A percentile compares a stretch with the other conserved stretches of the same genome.
Conservation (phyloP, 2,113 vertebrate genomes). For the Gymnobelideus leadbeateri region DNA sequence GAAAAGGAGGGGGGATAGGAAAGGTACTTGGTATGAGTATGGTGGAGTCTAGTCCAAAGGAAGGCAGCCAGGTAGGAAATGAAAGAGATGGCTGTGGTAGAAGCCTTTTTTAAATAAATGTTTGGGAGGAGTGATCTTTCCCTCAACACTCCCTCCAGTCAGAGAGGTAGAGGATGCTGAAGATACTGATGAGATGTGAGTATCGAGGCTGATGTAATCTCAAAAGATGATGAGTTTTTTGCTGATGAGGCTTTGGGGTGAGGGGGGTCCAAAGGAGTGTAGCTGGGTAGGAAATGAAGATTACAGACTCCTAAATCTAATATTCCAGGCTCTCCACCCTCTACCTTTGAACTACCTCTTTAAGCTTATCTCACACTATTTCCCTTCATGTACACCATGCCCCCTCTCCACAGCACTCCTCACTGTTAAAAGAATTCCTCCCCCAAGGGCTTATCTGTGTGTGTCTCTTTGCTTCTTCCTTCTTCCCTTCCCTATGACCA, state of each 20-base stretch:
- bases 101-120: not conserved
- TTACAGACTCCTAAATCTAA: not conserved
- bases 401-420: not conserved
- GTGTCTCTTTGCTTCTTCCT: not conserved
- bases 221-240: not conserved
- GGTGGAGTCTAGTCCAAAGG: not conserved
- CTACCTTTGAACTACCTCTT: not conserved
- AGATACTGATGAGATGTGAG: not conserved
- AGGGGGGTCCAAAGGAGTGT: not conserved
- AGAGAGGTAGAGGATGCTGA: not conserved
- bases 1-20: not conserved
- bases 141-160: not conserved
- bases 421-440: not conserved
- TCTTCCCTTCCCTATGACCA: not conserved
- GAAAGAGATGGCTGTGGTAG: not conserved
- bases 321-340: not conserved
- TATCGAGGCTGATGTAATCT: not conserved
- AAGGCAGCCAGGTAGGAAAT: not conserved
- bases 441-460: not conserved
- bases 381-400: not conserved
- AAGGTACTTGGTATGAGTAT: not conserved
- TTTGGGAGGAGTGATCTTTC: not conserved
- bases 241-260: not conserved
- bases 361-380: not conserved
- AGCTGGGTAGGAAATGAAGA: not conserved